Evolutionary conservation across 2,113 vertebrate genomes (phyloP).

Genomic region (Nanger granti): DNA sequence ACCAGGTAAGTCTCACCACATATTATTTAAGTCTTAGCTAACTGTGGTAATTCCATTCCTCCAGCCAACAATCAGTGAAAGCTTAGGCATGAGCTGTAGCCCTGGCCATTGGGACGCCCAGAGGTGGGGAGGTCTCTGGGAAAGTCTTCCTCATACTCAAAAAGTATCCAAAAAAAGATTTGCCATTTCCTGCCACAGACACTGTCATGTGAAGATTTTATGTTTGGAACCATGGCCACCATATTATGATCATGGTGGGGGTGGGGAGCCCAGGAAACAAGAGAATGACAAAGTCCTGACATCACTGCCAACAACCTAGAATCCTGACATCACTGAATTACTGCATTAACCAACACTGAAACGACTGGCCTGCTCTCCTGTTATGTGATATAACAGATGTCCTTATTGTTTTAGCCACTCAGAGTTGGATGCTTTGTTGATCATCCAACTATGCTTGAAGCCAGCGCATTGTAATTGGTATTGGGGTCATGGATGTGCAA

Average conservation of each 20-base stretch:
- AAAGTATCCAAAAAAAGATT: not conserved
- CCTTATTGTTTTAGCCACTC: not conserved
- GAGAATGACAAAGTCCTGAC: not conserved
- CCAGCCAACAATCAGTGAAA: not conserved
- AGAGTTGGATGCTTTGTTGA: not conserved
- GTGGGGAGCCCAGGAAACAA: not conserved
- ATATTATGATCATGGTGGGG: not conserved
- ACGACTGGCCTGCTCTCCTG: not conserved
- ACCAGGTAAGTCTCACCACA: not conserved
- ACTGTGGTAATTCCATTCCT: not conserved
- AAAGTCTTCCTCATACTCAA: not conserved
- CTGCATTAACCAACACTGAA: not conserved
- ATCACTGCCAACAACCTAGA: not conserved
- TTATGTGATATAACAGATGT: not conserved
- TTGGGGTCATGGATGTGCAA: not conserved
- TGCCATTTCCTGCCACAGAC: not conserved
- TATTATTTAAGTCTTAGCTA: not conserved
- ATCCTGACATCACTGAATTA: not conserved
- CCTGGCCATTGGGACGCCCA: not conserved
- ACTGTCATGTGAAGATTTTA: not conserved
- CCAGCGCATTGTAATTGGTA: not conserved
- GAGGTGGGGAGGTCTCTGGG: not conserved
- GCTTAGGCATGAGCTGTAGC: not conserved
- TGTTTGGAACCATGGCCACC: not conserved
- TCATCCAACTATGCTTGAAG: not conserved